Base-by-base conservation (phyloP, 1,140 invertebrate species). In the Pogonognathellus flavescens region DNA sequence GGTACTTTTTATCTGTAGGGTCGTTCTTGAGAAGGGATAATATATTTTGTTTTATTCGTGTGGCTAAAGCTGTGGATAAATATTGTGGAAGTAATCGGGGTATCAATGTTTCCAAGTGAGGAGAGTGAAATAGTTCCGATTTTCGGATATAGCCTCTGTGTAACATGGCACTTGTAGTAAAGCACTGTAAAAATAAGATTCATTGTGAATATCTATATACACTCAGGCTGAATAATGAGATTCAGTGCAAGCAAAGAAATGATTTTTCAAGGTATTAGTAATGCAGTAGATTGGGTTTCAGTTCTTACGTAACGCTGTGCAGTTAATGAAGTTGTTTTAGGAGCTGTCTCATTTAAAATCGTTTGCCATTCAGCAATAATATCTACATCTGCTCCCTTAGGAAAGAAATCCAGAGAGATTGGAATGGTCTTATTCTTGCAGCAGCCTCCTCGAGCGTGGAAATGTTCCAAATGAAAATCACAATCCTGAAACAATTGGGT, bases 361-460 rank as follows among this genome's bases (percentile, higher is more conserved):
- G 14, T n/a, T 50, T 7, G 8, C 70, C 70, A 76, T 76, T 76
- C 70, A 49, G 25, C 1, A 50, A 13, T 41, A 10, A 76, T 16
- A 76, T 76, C 70, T 49, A 10, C 13, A 50, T 76, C 70, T 16
- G 70, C 0, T 18, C 70, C 70, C 49, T 50, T 31, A 3, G 70
- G 41, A n/a, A 76, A 76, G n/a, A 49, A 76, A 76, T 76, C 70
- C 0, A 76, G 14, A 50, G 70, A 76, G 16, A 76, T 76, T 3
- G 70, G 70, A 49, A 76, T 76, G 8, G 70, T 76, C n/a, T 76
- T 76, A 16, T 76, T 76, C n/a, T 50, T 76, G 49, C 70, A 76
- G 10, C 70, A 76, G n/a, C 70, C 70, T n/a, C 70, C 70, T 7
- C 70, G 70, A 10, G 70, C n/a, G 18, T 76, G 70, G n/a, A 76